phyloP scores from a whole-genome alignment of 2,797 vertebrate genomes.

The Ptychadena robeensis region DNA sequence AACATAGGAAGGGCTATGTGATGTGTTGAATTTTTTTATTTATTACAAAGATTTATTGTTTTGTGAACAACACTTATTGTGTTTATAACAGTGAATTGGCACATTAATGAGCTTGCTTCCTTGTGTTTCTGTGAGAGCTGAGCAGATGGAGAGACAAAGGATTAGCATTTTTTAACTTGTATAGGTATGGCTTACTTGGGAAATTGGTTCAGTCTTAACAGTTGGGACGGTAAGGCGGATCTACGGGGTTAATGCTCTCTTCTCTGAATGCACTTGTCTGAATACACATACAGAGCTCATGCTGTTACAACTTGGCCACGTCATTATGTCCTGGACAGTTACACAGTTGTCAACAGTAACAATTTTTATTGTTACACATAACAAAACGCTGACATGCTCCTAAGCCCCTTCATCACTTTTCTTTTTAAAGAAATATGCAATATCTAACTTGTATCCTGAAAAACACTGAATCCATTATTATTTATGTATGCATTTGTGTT shows the following conservation, averaged over 20 bases:
- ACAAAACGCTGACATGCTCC: background rate
- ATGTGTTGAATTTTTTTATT: background rate
- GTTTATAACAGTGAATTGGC: conserved; percentile 10
- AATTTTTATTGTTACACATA: background rate
- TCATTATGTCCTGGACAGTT: background rate
- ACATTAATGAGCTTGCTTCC: conserved; percentile 14
- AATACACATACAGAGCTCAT: background rate
- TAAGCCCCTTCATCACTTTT: too few species aligned
- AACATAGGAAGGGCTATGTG: background rate
- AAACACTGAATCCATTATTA: background rate
- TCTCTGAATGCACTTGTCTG: background rate
- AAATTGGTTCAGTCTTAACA: conserved; percentile 1
- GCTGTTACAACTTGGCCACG: background rate
- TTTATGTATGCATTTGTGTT: background rate
- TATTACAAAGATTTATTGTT: background rate
- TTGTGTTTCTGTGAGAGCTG: conserved; percentile 9
- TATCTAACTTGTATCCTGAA: background rate
- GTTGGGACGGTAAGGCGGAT: background rate
- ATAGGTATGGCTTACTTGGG: conserved; percentile 43
- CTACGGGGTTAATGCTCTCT: background rate
- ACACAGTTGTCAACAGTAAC: background rate
- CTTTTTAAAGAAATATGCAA: too few species aligned
- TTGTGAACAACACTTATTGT: conserved; percentile 11
- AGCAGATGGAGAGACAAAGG: conserved; percentile 33
- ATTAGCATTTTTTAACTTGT: conserved; percentile 46